phyloP scores from a whole-genome alignment of 2,888 invertebrate genomes.

The Dryobotodes eremita region DNA sequence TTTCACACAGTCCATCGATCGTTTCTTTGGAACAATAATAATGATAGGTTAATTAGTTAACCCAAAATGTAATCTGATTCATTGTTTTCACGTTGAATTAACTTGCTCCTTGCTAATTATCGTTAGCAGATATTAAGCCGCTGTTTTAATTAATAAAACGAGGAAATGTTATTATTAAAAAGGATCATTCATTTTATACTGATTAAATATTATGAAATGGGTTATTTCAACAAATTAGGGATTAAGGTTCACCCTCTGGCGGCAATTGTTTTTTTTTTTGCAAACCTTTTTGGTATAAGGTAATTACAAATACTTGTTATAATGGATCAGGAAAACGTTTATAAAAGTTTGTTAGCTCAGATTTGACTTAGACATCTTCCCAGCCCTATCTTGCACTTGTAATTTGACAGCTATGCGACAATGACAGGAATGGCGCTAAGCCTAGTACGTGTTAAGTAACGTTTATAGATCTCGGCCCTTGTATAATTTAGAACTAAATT shows the following conservation, averaged over 20 bases:
- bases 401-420: too few relatives aligned
- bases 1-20: not conserved
- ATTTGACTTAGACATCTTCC: too few relatives aligned
- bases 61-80: not conserved
- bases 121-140: not conserved
- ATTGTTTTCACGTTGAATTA: not conserved
- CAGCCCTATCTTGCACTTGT: too few relatives aligned
- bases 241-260: not conserved
- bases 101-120: not conserved
- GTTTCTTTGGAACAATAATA: not conserved
- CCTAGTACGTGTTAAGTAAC: too few relatives aligned
- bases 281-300: not conserved
- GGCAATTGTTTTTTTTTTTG: not conserved
- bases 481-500: not conserved
- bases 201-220: too few relatives aligned
- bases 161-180: not conserved
- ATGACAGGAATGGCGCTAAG: too few relatives aligned
- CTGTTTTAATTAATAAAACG: constrained; percentile 1
- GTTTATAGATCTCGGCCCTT: too few relatives aligned
- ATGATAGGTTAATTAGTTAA: constrained; percentile 2
- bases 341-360: too few relatives aligned
- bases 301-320: not conserved
- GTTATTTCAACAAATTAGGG: not conserved
- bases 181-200: not conserved
- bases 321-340: too few relatives aligned